Evolutionary conservation across 2,797 vertebrate species (phyloP), one percentile per base, ranked within the genome.

Genomic region (Ispidina lecontei): DNA sequence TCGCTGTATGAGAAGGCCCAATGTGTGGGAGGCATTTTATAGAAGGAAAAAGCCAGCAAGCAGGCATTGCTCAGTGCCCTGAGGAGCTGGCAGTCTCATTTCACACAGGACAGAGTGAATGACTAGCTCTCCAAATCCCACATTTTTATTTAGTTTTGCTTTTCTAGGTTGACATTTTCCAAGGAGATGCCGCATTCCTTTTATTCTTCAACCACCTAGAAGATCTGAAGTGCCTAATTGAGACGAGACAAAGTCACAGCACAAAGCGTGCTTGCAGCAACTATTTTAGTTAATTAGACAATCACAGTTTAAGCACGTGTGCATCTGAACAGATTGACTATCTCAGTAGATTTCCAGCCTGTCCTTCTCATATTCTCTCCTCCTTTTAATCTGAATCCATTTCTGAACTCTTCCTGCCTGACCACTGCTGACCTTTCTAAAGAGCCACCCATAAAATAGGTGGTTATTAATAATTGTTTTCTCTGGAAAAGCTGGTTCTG

Each of bases 281-380:
- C 39, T 84, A 33, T 64, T 91, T 80, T 46, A 84, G 83, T 41
- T 79, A 86, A 16, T 82, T 47, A 69, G 59, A 71, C 43, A 18
- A 62, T 41, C 77, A 65, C 12, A 65, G 10, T 14, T 91, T 43
- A 72, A 85, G 43, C 21, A n/a, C 2, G 4, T 35, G 37, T 74
- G 22, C 47, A 12, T 58, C 35, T 62, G 83, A 89, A 67, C 60
- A 70, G 84, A 68, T 72, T 69, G 70, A 28, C 41, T 74, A 26
- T 29, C 37, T 51, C 58, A 37, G 29, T 31, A 87, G 46, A 74
- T 80, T 83, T 83, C 58, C 76, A 93, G 51, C 47, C 23, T 68
- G 39, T 33, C 65, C 28, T 79, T 14, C 69, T 56, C 35, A 14
- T 41, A 54, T 22, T 75, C 29, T 65, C 63, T 46, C 19, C 13